Base-by-base conservation (phyloP, 2,888 invertebrate species). In the Harpagoxenus sublaevis region DNA sequence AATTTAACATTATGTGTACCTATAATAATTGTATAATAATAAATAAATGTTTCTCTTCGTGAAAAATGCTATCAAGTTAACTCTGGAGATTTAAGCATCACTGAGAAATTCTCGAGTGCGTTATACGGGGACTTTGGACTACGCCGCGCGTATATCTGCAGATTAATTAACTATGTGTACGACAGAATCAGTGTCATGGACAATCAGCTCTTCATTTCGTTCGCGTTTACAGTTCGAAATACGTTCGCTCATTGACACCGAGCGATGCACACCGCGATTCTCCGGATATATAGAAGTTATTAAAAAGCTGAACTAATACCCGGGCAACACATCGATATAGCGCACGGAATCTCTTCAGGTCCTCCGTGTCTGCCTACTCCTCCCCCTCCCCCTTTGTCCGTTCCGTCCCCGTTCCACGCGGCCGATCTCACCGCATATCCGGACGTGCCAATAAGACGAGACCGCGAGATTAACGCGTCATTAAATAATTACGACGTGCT, bases 401-500 rank as follows among this genome's bases (percentile, higher is more conserved):
- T 15, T 3, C 18, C 35, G 23, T 3, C 35, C 39, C 28, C 81
- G 71, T 81, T 62, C 77, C 39, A 28, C 75, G 48, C 62, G 51
- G 51, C 28, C 63, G 78, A 42, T 75, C 60, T 70, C 31, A 28
- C 62, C 51, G 63, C 51, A 28, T n/a, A 62, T 51, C 48, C 62
- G 62, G 63, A 77, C 62, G n/a, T 45, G 42, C 78, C 60, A 82
- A 82, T 77, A 78, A 82, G 79, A 82, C 78, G 79, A 78, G 53
- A 53, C 45, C 79, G 51, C 35, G 82, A 55, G 82, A 82, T 82
- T 82, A 82, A 78, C 82, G 82, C 82, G 53, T 77, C 79, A 78
- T 82, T 82, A 82, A 86, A 86, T 86, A 86, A 86, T 86, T 74
- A 81, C 62, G 60, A 60, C 66, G 71, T 42, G 42, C 77, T 42